Conservation (phyloP, 1,140 invertebrate genomes). For the Panagrolaimus sp. region DNA sequence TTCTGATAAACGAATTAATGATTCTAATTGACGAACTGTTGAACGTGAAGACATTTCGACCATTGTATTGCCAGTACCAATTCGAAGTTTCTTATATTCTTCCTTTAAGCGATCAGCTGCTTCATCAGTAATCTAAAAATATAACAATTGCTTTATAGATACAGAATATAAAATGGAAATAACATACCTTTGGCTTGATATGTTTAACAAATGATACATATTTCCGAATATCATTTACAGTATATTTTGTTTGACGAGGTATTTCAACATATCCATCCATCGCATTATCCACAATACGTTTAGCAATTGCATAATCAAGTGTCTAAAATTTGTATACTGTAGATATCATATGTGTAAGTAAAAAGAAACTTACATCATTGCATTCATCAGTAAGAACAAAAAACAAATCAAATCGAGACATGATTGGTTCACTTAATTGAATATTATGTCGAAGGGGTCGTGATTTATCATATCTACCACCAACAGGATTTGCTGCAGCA, state of each 20-base stretch:
- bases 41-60: slow-evolving; percentile 73
- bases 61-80: slow-evolving; percentile 65
- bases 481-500: slow-evolving; percentile 94
- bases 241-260: slow-evolving; percentile 71
- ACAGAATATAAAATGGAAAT: slow-evolving; percentile 41
- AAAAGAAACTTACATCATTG: slow-evolving; percentile 69
- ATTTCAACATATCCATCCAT: slow-evolving; percentile 63
- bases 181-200: slow-evolving; percentile 81
- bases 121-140: slow-evolving; percentile 65
- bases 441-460: slow-evolving; percentile 94
- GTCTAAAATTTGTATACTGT: too few relatives aligned
- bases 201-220: slow-evolving; percentile 93
- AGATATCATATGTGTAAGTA: too few relatives aligned
- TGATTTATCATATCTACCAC: slow-evolving; percentile 85
- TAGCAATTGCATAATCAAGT: slow-evolving; percentile 88
- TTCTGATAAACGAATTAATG: slow-evolving; percentile 89
- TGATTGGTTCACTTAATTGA: slow-evolving; percentile 84
- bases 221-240: slow-evolving; percentile 76
- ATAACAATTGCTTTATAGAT: too few relatives aligned
- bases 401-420: slow-evolving; percentile 98
- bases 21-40: slow-evolving; percentile 97
- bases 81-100: slow-evolving; percentile 76
- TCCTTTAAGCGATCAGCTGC: slow-evolving; percentile 77
- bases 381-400: slow-evolving; percentile 94
- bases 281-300: slow-evolving; percentile 89